Base-by-base conservation (phyloP, 2,888 invertebrate species). In the Papilio demoleus region DNA sequence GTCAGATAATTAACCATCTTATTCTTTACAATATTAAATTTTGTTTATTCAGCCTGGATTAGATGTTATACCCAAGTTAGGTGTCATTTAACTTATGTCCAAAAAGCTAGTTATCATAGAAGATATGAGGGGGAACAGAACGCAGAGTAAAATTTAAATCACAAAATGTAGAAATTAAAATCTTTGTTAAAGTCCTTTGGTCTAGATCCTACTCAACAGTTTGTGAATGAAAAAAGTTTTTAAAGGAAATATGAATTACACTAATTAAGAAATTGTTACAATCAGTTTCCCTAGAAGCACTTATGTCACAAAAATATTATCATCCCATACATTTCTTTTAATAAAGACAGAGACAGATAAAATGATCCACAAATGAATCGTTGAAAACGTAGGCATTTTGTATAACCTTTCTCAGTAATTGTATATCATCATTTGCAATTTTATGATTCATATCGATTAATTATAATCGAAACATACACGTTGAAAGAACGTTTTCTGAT, bases 331-430 rank as follows among this genome's bases (percentile, higher is more conserved):
- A 11, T 19, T 47, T 6, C n/a, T 4, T 22, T 19, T 47, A 9
- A 19, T 6, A 12, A 47, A 22, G n/a, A 19, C 19, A 47, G 22
- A 47, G 47, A 47, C 47, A 47, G 22, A 22, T 22, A 12, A 22
- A 47, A 22, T 22, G 19, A 9, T 4, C 42, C 4, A 5, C 17
- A 17, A 42, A 1, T 22, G 19, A 47, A 47, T 47, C 22, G 4
- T 47, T 22, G 22, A 22, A 22, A 47, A 47, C 12, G 47, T 22
- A 47, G 22, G 22, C 47, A 47, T 5, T 45, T 19, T 19, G 2
- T 27, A 22, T n/a, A 14, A 63, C 24, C 36, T 47, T 63, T 47
- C 63, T 31, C 50, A 58, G 58, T 58, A 65, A 56, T 6, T 56
- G 53, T 40, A 19, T 27, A 19, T 27, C 65, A 6, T 53, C 45